A percentile compares a stretch with the other conserved stretches of the same genome.
Conservation (phyloP, 2,797 vertebrate genomes). For the Pagetopsis macropterus region DNA sequence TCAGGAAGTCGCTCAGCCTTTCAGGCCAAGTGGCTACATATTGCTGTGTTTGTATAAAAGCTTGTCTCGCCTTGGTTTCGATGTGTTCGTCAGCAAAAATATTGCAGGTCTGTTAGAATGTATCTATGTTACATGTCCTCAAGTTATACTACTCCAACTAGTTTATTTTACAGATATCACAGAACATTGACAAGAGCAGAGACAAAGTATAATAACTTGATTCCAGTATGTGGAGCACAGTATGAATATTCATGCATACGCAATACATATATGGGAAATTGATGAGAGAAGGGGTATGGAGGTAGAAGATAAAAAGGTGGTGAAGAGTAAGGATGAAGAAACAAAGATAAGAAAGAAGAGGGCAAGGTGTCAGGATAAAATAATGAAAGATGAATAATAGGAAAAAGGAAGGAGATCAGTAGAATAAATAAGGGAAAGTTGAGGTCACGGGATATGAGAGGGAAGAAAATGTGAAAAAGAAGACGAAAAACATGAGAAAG, state of each 20-base stretch:
- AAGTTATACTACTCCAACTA: constrained; percentile 51
- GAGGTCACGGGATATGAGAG: constrained; percentile 12
- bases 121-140: constrained; percentile 43
- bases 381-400: not conserved
- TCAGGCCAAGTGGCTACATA: constrained; percentile 45
- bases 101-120: constrained; percentile 42
- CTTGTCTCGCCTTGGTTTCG: constrained; percentile 38
- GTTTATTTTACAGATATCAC: constrained; percentile 40
- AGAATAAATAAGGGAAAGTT: constrained; percentile 12
- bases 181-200: constrained; percentile 22
- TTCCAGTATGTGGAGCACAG: not conserved
- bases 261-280: constrained; percentile 19
- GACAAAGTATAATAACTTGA: constrained; percentile 5
- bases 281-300: constrained; percentile 13
- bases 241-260: constrained; percentile 29
- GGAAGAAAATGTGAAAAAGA: constrained; percentile 5
- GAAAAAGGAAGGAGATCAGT: not conserved
- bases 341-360: constrained; percentile 12
- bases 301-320: not conserved
- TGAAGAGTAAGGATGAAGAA: constrained; percentile 6
- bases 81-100: constrained; percentile 54
- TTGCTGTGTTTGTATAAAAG: constrained; percentile 61
- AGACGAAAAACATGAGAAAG: constrained; percentile 11
- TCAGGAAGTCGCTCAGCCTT: constrained; percentile 58
- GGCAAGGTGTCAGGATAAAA: not conserved